Evolutionary conservation across 2,888 invertebrate genomes (phyloP).

Genomic region (Dryomyza anilis): DNA sequence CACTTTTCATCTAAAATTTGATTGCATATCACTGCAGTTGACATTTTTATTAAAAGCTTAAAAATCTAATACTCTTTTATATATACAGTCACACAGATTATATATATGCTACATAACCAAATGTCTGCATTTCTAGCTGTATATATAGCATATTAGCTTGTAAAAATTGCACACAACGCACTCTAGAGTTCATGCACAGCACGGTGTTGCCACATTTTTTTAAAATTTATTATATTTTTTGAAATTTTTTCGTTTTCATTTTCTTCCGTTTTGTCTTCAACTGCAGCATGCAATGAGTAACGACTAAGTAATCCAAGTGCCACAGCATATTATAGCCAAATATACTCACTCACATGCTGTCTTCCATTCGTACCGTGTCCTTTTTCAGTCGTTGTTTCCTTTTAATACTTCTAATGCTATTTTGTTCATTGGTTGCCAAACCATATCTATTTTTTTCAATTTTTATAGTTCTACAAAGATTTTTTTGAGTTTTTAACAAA

Average conservation of each 20-base stretch:
- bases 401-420: neutral
- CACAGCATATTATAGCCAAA: slow-evolving; percentile 14
- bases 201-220: too few species aligned
- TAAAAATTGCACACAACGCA: too few species aligned
- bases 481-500: too few species aligned
- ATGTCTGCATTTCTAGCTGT: too few species aligned
- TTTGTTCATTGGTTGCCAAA: too few species aligned
- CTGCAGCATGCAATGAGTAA: neutral
- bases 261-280: neutral
- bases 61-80: slow-evolving; percentile 39
- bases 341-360: neutral
- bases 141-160: too few species aligned
- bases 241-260: neutral
- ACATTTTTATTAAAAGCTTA: slow-evolving; percentile 53
- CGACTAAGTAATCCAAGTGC: slow-evolving; percentile 16
- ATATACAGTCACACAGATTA: neutral
- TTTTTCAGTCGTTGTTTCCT: neutral
- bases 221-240: too few species aligned
- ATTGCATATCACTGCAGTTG: slow-evolving; percentile 47
- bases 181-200: too few species aligned
- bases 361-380: neutral
- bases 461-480: too few species aligned
- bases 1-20: slow-evolving; percentile 19
- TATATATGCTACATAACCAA: too few species aligned
- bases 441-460: too few species aligned